A percentile compares a stretch with the other conserved stretches of the same genome.
These are phyloP conservation scores for Neotragus moschatus DNA, from an alignment of 2,113 vertebrate species.

Conservation along the genomic window DNA sequence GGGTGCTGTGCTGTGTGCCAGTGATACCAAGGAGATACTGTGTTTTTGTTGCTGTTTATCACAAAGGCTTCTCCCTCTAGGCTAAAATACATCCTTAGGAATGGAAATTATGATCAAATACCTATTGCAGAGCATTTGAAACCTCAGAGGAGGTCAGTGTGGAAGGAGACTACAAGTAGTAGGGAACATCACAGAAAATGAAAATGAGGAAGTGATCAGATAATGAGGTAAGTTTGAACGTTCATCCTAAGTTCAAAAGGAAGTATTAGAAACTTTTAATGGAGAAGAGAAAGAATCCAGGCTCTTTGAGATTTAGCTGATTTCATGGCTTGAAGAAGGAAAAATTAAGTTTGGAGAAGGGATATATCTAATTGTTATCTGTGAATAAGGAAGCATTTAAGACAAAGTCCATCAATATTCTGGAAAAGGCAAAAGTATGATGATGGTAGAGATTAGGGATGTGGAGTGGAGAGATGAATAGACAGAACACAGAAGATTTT, in stretches of 20 bases:
- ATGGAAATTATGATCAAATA: neutral
- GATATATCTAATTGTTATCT: neutral
- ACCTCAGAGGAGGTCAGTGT: neutral
- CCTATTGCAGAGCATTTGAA: neutral
- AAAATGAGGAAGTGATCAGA: neutral
- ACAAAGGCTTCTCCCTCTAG: neutral
- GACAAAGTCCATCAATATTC: neutral
- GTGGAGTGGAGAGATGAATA: neutral
- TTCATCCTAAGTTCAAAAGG: neutral
- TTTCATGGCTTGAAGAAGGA: neutral
- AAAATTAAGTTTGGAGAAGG: neutral
- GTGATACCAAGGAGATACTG: neutral
- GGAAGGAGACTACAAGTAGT: neutral
- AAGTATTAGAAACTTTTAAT: neutral
- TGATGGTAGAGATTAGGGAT: neutral
- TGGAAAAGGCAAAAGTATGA: neutral
- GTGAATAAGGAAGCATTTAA: neutral
- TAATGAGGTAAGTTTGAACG: neutral
- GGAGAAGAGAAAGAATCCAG: neutral
- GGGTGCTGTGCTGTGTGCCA: neutral
- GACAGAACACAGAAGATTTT: neutral
- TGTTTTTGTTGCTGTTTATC: neutral
- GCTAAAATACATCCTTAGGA: neutral
- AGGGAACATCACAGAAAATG: neutral
- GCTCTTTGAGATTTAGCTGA: neutral